These are phyloP conservation scores for Ginglymostoma cirratum DNA, from an alignment of 2,113 vertebrate species.

Conservation along the genomic window DNA sequence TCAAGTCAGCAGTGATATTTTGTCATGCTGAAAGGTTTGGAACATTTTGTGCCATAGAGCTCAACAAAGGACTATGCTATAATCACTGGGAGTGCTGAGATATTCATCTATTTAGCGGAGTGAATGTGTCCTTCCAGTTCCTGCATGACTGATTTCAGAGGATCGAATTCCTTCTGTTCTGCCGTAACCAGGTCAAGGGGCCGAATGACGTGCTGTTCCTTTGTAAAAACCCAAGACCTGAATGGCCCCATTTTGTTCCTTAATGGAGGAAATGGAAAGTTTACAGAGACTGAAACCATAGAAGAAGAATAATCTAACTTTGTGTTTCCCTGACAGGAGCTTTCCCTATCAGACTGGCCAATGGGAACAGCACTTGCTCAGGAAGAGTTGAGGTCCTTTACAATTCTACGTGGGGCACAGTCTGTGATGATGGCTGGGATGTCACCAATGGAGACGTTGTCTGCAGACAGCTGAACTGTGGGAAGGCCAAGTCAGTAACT, in stretches of 20 bases:
- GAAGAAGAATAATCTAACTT: background rate
- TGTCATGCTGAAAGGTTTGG: background rate
- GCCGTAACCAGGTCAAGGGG: too few species aligned
- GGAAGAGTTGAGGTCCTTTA: conserved; percentile 47
- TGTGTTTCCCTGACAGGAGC: conserved; percentile 10
- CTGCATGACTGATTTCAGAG: background rate
- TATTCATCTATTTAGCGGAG: background rate
- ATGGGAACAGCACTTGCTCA: background rate
- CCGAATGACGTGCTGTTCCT: background rate
- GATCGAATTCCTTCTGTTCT: too few species aligned
- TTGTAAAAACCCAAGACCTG: background rate
- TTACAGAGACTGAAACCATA: background rate
- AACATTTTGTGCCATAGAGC: background rate
- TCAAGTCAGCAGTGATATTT: background rate
- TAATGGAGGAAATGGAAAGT: background rate
- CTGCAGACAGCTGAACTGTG: conserved; percentile 38
- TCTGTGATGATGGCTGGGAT: conserved; percentile 45
- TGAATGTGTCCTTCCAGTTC: background rate
- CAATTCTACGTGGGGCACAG: conserved; percentile 39
- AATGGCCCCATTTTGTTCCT: background rate
- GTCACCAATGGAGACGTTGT: rapidly evolving
- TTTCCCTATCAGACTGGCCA: conserved; percentile 31
- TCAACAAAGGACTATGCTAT: background rate
- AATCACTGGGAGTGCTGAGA: background rate
- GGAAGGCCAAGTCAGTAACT: background rate